Evolutionary conservation across 2,113 vertebrate genomes (phyloP).

Genomic region (Megaptera novaeangliae): DNA sequence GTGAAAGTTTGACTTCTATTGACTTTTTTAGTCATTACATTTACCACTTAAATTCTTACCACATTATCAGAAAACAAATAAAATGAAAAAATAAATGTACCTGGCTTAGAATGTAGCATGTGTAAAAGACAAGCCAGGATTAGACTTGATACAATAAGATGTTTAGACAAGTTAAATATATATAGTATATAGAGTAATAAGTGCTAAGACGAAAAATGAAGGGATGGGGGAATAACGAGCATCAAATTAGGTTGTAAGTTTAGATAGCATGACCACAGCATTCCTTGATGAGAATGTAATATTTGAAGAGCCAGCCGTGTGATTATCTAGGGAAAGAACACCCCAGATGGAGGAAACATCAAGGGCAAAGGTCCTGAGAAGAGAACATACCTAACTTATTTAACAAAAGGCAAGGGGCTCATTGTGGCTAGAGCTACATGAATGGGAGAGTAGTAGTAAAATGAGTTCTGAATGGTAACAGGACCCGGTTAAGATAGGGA

Average conservation of each 20-base stretch:
- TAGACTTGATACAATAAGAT: neutral
- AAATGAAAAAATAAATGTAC: neutral
- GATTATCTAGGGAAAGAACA: neutral
- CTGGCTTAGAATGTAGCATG: neutral
- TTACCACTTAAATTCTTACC: neutral
- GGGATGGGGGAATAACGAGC: neutral
- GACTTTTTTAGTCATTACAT: neutral
- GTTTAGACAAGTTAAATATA: neutral
- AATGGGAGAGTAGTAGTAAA: neutral
- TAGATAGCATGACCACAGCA: neutral
- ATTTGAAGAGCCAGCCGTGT: neutral
- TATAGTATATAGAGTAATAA: neutral
- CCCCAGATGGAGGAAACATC: neutral
- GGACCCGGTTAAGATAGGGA: neutral
- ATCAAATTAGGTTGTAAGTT: neutral
- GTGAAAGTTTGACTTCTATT: constrained; percentile 11
- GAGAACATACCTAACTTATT: neutral
- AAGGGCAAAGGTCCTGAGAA: neutral
- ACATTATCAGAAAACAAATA: constrained; percentile 21
- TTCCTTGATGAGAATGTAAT: neutral
- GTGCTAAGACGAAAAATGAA: neutral
- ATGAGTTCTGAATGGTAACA: neutral
- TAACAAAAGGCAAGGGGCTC: neutral
- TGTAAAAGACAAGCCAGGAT: neutral
- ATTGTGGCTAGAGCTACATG: neutral